Base-by-base conservation (phyloP, 2,888 invertebrate genomes). In the Hirtodrosophila cameraria region DNA sequence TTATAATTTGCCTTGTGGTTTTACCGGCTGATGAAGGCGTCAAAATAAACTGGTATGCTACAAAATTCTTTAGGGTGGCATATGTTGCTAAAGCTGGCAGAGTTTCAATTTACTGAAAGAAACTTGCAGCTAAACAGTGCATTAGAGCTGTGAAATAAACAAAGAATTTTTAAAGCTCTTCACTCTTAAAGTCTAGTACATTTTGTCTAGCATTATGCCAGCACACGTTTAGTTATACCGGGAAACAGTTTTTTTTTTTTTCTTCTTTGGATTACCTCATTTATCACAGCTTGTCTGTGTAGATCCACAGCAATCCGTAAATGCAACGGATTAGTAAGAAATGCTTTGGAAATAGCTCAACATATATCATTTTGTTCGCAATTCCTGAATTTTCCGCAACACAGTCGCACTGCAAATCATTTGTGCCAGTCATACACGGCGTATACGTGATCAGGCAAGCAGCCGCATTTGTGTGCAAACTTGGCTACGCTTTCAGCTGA, bases 401-500 rank as follows among this genome's bases (percentile, higher is more conserved):
- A 1, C 13, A 5, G 9, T 25, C 42, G 36, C 53, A 46, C 25
- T 50, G 49, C 48, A 28, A 67, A 53, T 73, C 49, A 43, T 59
- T 61, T 60, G 33, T 46, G 60, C 33, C 33, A 45, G 60, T 59
- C 59, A 66, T 15, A 27, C 39, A 1, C 12, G 36, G 59, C 67
- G 64, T 64, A 72, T 73, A 68, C 73, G 68, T 58, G 72, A 54
- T 72, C 20, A 15, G 52, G 28, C 23, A 46, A 35, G 30, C n/a
- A 23, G 23, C 23, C 23, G 23, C 50, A 36, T 28, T 43, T 28
- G 30, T 31, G 15, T 7, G 33, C 48, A 50, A 61, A 36, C 39
- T 76, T 79, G 36, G 75, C 73, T 50, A 80, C 83, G 80, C 80
- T 80, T 82, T 80, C 80, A 71, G 60, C 74, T 82, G 80, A 80